phyloP scores from a whole-genome alignment of 1,140 invertebrate species.

The Meloidogyne chitwoodi region DNA sequence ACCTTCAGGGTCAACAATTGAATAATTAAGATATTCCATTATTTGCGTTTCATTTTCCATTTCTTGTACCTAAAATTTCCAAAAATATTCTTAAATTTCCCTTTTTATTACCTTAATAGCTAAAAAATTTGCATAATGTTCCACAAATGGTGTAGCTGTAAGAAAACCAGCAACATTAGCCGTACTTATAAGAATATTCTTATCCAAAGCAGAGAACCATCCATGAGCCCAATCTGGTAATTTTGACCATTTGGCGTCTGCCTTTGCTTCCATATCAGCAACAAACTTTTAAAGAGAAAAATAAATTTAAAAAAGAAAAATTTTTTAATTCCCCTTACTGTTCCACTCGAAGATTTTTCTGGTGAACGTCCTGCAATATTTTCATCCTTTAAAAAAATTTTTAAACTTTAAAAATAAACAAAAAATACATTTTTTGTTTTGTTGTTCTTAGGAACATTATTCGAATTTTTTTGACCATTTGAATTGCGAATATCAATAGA shows the following conservation, averaged over 20 bases:
- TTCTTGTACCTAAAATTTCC: not conserved
- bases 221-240: conserved; percentile 12
- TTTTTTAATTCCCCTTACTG: not conserved
- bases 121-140: conserved; percentile 8
- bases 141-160: conserved; percentile 6
- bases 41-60: not conserved
- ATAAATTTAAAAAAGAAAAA: not conserved
- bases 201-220: conserved; percentile 12
- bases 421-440: not conserved
- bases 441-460: not conserved
- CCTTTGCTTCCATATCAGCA: conserved; percentile 7
- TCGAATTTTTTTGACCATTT: not conserved
- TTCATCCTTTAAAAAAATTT: not conserved
- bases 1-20: not conserved
- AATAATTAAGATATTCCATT: conserved; percentile 5
- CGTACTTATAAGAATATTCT: conserved; percentile 4
- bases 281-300: not conserved
- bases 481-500: conserved; percentile 1
- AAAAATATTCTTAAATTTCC: not conserved
- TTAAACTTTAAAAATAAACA: not conserved
- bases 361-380: not conserved
- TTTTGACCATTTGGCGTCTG: conserved; percentile 3
- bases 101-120: not conserved
- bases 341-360: not conserved
- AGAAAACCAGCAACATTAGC: conserved; percentile 8